phyloP scores from a whole-genome alignment of 1,140 invertebrate species.

The Megalonaias nervosa region DNA sequence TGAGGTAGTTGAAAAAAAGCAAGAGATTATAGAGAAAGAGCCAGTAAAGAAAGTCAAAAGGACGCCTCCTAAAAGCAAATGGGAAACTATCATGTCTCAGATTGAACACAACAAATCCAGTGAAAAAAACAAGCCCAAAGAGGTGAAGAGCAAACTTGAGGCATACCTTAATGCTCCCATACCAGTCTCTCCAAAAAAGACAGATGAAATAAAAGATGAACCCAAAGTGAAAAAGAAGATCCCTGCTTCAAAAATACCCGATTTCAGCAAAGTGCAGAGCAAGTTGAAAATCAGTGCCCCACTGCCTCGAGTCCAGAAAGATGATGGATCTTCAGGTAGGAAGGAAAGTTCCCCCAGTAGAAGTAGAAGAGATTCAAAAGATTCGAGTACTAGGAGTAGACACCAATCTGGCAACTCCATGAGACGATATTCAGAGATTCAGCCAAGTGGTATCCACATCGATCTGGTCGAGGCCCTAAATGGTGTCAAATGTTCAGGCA shows the following conservation, averaged over 20 bases:
- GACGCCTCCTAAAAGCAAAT: constrained; percentile 68
- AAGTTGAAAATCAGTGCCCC: constrained; percentile 54
- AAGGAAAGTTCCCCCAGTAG: constrained; percentile 10
- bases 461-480: constrained; percentile 29
- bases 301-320: constrained; percentile 10
- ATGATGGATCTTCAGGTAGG: constrained; percentile 7
- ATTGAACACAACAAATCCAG: constrained; percentile 65
- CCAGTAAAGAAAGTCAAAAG: constrained; percentile 62
- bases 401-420: constrained; percentile 31
- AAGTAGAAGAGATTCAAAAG: not conserved
- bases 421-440: constrained; percentile 22
- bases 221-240: constrained; percentile 49
- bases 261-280: constrained; percentile 66
- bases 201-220: constrained; percentile 37
- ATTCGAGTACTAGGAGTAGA: constrained; percentile 15
- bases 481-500: constrained; percentile 27
- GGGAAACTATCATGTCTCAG: constrained; percentile 70
- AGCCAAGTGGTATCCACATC: constrained; percentile 24
- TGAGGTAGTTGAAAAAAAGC: constrained; percentile 38
- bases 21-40: constrained; percentile 51
- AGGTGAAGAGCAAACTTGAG: constrained; percentile 68
- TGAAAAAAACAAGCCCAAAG: constrained; percentile 62
- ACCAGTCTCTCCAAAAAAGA: constrained; percentile 35
- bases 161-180: constrained; percentile 49
- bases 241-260: constrained; percentile 51